These are phyloP conservation scores for Pelecanus crispus DNA, from an alignment of 2,113 vertebrate species.

Conservation along the genomic window DNA sequence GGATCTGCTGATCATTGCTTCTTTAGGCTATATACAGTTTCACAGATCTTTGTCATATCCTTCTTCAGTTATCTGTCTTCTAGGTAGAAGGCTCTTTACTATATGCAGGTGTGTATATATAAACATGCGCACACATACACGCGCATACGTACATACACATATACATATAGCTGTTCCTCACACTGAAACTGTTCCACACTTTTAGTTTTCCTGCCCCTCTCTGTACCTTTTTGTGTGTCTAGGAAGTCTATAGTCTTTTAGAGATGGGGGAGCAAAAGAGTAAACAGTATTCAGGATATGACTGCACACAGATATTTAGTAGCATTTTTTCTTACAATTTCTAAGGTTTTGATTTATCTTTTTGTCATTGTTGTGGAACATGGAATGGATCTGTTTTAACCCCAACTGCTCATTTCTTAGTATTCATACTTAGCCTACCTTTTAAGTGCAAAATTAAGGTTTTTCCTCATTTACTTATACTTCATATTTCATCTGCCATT, in stretches of 20 bases:
- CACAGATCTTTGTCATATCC: not conserved
- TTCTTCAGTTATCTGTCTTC: not conserved
- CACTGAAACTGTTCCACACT: not conserved
- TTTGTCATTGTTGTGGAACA: not conserved
- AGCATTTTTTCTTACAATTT: not conserved
- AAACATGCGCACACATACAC: not conserved
- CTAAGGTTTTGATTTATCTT: not conserved
- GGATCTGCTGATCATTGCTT: not conserved
- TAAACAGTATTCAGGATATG: not conserved
- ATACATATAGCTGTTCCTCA: not conserved
- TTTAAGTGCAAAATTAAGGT: not conserved
- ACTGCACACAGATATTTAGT: not conserved
- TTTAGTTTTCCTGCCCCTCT: not conserved
- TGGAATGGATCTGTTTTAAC: not conserved
- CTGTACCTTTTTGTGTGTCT: not conserved
- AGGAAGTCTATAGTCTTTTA: not conserved
- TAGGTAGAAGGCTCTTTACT: not conserved
- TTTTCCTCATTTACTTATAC: not conserved
- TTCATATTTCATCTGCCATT: not conserved
- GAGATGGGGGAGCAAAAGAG: not conserved
- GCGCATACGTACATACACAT: fast-evolving
- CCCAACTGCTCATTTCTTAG: not conserved
- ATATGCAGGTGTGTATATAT: not conserved
- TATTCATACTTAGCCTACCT: not conserved
- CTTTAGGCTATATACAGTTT: not conserved